Base-by-base conservation (phyloP, 2,797 vertebrate genomes). In the Leuciscus waleckii region DNA sequence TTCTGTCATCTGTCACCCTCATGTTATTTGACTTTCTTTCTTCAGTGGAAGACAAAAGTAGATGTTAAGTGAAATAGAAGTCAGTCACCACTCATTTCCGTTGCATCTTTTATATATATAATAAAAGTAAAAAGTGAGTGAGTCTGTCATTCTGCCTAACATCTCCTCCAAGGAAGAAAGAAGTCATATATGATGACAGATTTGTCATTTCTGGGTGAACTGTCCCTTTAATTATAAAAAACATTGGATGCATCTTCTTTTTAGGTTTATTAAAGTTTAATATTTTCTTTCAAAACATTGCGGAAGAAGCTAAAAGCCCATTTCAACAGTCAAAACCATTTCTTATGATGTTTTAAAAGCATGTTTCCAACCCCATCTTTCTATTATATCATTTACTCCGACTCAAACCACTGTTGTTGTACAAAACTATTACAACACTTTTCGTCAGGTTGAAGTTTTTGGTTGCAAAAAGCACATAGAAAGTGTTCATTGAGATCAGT, bases 401-500 rank as follows among this genome's bases (percentile, higher is more conserved):
- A 58, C 82, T 82, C 51, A 78, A 65, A 46, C 54, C 32, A 54
- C 49, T 49, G 19, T 41, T 79, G 39, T 51, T 43, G 16, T 51
- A 76, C 67, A 77, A 65, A 71, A 76, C n/a, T 49, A 43, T 81
- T 67, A 88, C 83, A 85, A 73, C 83, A 87, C 89, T 93, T 85
- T 92, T 93, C 83, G 3, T 87, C 78, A 26, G 69, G 21, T 29
- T 85, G 23, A 56, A 84, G 79, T 32, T 75, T 80, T 41, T 65
- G 10, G 29, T 70, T 74, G 71, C 32, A 56, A 79, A 80, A 69
- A 41, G 58, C 74, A 77, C 63, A 19, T 7, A 85, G 23, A 68
- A 29, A 73, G 23, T 13, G 75, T 46, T 58, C 63, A 90, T 92
- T 92, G 71, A 89, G 85, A 84, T 90, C 86, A 69, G 87, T 90